Evolutionary conservation across 2,113 vertebrate species (phyloP).

Genomic region (Gadus macrocephalus): DNA sequence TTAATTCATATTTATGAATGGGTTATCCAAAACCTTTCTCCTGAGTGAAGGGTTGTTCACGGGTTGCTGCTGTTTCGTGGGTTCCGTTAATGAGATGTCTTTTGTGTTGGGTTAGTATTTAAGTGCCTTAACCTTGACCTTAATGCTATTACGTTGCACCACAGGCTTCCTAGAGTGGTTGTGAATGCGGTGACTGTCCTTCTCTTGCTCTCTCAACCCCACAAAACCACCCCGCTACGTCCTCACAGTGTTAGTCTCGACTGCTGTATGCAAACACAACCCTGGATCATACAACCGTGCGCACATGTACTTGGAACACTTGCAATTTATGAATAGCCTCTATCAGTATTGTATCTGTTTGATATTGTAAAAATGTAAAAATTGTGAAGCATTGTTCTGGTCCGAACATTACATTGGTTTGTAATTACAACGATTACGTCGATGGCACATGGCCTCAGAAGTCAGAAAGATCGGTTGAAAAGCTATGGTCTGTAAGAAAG

Average conservation of each 20-base stretch:
- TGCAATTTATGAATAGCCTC: slow-evolving; percentile 55
- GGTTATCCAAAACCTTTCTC: too few relatives aligned
- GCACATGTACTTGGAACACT: slow-evolving; percentile 32
- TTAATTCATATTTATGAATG: too few relatives aligned
- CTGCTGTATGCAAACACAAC: slow-evolving; percentile 52
- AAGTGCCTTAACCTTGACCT: slow-evolving; percentile 69
- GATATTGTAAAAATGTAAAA: slow-evolving; percentile 34
- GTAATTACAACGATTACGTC: background rate
- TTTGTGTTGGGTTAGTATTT: slow-evolving; percentile 41
- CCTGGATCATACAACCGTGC: background rate
- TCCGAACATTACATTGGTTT: slow-evolving; percentile 47
- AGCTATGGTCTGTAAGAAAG: background rate
- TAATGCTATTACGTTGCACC: slow-evolving; percentile 47
- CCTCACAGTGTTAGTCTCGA: slow-evolving; percentile 35
- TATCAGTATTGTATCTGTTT: slow-evolving; percentile 55
- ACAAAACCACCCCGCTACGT: slow-evolving; percentile 29
- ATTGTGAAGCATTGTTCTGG: slow-evolving; percentile 47
- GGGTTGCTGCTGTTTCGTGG: slow-evolving; percentile 12
- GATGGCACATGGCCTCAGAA: background rate
- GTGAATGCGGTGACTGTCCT: slow-evolving; percentile 33
- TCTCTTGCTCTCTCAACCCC: slow-evolving; percentile 30
- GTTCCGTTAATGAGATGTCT: slow-evolving; percentile 15
- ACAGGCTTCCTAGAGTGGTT: slow-evolving; percentile 37
- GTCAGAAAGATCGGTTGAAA: background rate
- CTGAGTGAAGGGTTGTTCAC: too few relatives aligned